Base-by-base conservation (phyloP, 2,113 vertebrate species). In the Pangasianodon hypophthalmus region DNA sequence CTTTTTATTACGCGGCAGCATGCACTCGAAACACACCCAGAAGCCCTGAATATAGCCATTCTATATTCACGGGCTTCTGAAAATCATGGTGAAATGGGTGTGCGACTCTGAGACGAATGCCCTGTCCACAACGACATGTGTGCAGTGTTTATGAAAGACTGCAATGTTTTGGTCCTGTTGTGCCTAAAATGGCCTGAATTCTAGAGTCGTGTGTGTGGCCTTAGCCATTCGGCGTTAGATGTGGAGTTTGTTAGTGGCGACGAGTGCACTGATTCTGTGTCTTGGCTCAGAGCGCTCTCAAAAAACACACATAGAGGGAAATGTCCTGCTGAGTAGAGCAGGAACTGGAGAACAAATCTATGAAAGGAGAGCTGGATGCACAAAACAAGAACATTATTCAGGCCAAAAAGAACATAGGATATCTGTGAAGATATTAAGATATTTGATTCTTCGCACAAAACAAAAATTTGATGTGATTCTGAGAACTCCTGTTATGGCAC, bases 1-100 rank as follows among this genome's bases (percentile, higher is more conserved):
- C 88, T 64, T 91, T 91, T 82, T 85, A 88, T 94, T 94, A 94
- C 88, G 77, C 29, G 18, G 50, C 24, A 54, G 58, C 86, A 84
- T 75, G 85, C 32, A 86, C 88, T 89, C 58, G 79, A 91, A 88
- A 82, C 37, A 86, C 84, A 64, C 84, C 87, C 84, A 86, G n/a
- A 16, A 52, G 73, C 75, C 48, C 64, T 46, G 54, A 69, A 71
- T 69, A 82, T 87, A 81, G 60, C 84, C 60, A 6, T 46, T 58
- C 73, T 67, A 26, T 82, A 58, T 90, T 67, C 84, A 81, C 73
- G 11, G 44, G 83, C 62, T 67, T 80, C 37, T 80, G 84, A 87
- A 87, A 71, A 58, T 71, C 75, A 19, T 50, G 56, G 54, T 9
- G 71, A 85, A 86, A 62, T 64, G 83, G 88, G 88, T 13, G 75